phyloP scores from a whole-genome alignment of 92 coral and sea anemone species.

The Heteractis magnifica region DNA sequence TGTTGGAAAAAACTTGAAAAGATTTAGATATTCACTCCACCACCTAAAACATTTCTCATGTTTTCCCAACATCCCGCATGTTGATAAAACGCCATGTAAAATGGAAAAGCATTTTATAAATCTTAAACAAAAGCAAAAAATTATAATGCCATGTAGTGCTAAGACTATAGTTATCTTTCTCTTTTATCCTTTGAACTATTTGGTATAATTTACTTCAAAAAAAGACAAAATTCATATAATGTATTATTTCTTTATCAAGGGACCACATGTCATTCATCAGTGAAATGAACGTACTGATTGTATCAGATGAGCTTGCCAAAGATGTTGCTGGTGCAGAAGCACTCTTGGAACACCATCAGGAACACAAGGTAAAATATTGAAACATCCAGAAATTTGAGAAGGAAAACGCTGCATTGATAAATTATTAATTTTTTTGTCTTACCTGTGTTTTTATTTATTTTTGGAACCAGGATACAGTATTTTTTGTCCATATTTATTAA shows the following conservation, averaged over 20 bases:
- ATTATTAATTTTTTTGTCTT: neutral
- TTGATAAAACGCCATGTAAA: no score
- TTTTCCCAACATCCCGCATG: no score
- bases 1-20: no score
- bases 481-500: no score
- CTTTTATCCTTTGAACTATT: neutral
- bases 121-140: no score
- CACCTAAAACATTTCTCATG: no score
- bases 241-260: constrained; percentile 39
- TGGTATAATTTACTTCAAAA: neutral
- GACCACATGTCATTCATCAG: constrained; percentile 94
- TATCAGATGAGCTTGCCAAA: constrained; percentile 94
- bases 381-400: neutral
- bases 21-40: no score
- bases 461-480: no score
- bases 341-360: constrained; percentile 90
- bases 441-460: neutral
- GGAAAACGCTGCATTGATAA: neutral
- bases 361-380: constrained; percentile 70
- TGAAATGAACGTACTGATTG: constrained; percentile 94
- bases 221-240: neutral
- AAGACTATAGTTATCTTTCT: neutral
- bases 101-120: no score
- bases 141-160: no score
- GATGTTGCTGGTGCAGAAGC: constrained; percentile 99